Evolutionary conservation across 2,888 invertebrate species (phyloP).

Genomic region (Eilema sororculum): DNA sequence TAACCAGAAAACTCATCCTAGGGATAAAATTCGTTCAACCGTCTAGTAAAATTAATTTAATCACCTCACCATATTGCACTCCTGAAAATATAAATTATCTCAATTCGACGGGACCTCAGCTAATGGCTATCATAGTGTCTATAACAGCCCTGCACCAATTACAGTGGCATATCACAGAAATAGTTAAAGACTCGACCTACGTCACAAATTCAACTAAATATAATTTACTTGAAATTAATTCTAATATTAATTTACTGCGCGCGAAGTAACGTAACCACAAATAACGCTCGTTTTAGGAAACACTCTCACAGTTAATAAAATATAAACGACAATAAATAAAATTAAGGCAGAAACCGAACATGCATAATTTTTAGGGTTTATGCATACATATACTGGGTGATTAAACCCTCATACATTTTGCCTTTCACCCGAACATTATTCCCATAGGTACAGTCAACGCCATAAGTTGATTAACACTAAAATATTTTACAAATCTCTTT

Average conservation of each 20-base stretch:
- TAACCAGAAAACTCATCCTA: neutral
- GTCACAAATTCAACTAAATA: conserved; percentile 49
- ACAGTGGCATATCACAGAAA: conserved; percentile 39
- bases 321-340: neutral
- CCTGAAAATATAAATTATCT: conserved; percentile 23
- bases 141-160: conserved; percentile 36
- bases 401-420: no score
- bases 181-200: conserved; percentile 43
- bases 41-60: conserved; percentile 13
- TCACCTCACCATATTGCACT: conserved; percentile 15
- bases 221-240: conserved; percentile 39
- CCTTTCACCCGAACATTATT: no score
- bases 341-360: no score
- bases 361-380: no score
- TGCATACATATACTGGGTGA: no score
- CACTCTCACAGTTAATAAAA: conserved; percentile 38
- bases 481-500: no score
- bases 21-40: conserved; percentile 6
- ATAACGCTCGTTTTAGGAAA: conserved; percentile 32
- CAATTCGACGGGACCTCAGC: conserved; percentile 32
- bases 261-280: conserved; percentile 35
- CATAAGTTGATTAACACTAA: no score
- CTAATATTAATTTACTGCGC: conserved; percentile 36
- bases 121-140: conserved; percentile 44
- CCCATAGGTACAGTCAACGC: no score